Percentiles rank a stretch among this genome's conserved stretches.
Evolutionary conservation across 2,797 vertebrate species (phyloP).

Genomic region (Nyctalus aviator): DNA sequence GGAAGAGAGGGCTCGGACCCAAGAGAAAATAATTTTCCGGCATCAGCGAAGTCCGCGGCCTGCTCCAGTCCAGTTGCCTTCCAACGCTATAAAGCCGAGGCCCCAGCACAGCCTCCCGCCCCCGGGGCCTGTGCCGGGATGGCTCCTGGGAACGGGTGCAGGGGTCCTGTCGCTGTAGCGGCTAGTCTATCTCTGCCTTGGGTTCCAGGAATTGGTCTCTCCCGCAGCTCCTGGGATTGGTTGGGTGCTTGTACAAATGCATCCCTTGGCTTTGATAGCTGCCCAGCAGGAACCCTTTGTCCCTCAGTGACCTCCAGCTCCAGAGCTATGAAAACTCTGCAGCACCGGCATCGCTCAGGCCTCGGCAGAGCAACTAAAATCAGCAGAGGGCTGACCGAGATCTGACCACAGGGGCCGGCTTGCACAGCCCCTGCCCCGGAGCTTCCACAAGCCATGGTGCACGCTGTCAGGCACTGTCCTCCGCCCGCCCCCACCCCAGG

Average conservation of each 20-base stretch:
- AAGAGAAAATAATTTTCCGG: slow-evolving; percentile 54
- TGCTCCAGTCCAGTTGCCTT: slow-evolving; percentile 47
- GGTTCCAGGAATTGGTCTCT: neutral
- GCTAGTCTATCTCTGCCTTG: slow-evolving; percentile 40
- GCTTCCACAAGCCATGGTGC: neutral
- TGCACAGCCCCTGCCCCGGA: neutral
- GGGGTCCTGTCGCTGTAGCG: neutral
- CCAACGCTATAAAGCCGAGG: slow-evolving; percentile 45
- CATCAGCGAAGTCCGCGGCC: slow-evolving; percentile 34
- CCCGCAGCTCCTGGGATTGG: neutral
- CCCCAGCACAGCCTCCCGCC: neutral
- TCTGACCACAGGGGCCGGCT: neutral
- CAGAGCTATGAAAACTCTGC: neutral
- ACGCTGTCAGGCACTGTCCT: neutral
- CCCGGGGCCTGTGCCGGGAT: neutral
- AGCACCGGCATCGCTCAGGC: neutral
- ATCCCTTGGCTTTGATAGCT: neutral
- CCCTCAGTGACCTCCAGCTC: neutral
- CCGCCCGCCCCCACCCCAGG: neutral
- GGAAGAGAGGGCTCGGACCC: slow-evolving; percentile 47
- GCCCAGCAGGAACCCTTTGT: neutral
- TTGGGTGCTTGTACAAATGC: slow-evolving; percentile 44
- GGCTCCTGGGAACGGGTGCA: neutral
- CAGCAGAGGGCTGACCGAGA: neutral
- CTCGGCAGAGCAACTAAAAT: neutral